These are phyloP conservation scores for Formica aserva DNA, from an alignment of 2,888 invertebrate genomes.

Conservation along the genomic window DNA sequence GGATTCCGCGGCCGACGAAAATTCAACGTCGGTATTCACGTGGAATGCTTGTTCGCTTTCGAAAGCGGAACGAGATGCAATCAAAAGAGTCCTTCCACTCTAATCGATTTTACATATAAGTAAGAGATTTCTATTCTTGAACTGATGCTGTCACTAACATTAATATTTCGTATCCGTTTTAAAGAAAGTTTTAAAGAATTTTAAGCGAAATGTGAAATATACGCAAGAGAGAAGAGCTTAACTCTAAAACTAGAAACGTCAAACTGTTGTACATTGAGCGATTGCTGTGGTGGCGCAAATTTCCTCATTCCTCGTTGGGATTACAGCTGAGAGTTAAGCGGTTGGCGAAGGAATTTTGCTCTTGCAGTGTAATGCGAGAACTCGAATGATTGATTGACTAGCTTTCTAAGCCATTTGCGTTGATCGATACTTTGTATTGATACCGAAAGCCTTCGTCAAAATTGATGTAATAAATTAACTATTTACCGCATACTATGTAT, in stretches of 20 bases:
- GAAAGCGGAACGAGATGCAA: conserved; percentile 45
- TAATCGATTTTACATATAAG: conserved; percentile 71
- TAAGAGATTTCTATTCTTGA: conserved; percentile 61
- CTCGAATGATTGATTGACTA: conserved; percentile 39
- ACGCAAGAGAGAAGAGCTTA: not conserved
- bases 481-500: not conserved
- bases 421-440: conserved; percentile 12
- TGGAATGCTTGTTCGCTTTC: conserved; percentile 51
- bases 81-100: conserved; percentile 66
- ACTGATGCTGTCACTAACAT: conserved; percentile 22
- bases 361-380: conserved; percentile 3
- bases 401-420: conserved; percentile 10
- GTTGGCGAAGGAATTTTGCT: conserved; percentile 28
- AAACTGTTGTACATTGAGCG: not conserved
- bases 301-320: conserved; percentile 7
- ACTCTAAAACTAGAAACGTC: not conserved
- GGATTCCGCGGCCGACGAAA: conserved; percentile 60
- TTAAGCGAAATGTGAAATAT: not conserved
- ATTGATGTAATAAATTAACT: conserved; percentile 7
- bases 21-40: conserved; percentile 58
- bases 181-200: not conserved
- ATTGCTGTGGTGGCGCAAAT: conserved; percentile 17
- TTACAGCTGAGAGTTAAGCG: conserved; percentile 35
- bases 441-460: not conserved
- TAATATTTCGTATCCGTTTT: not conserved